Evolutionary conservation across 2,113 vertebrate genomes (phyloP).

Genomic region (Cairina moschata): DNA sequence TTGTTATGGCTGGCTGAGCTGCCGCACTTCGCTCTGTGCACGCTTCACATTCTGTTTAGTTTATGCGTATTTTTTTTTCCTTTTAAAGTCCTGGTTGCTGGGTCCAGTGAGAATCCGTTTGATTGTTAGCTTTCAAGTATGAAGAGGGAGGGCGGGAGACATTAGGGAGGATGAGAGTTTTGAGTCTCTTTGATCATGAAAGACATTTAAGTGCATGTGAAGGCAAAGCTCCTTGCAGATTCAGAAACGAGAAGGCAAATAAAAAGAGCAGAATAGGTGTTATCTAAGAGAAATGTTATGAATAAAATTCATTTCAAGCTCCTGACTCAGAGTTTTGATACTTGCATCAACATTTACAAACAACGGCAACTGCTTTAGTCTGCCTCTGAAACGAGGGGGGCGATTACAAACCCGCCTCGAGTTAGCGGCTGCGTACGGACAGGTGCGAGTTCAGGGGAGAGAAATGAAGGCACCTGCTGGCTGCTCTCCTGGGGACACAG

Average conservation of each 20-base stretch:
- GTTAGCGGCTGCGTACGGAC: rapidly evolving
- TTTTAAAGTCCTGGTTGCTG: neutral
- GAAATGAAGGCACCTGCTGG: neutral
- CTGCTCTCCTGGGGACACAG: rapidly evolving
- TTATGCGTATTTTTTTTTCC: no score
- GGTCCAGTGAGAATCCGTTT: neutral
- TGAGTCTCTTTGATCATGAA: neutral
- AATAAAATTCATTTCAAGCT: neutral
- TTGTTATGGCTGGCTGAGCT: rapidly evolving
- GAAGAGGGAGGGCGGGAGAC: neutral
- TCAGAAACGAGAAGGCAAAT: neutral
- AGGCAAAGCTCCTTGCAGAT: neutral
- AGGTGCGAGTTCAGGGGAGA: neutral
- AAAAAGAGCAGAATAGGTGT: neutral
- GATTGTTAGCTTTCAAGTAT: neutral
- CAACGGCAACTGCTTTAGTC: rapidly evolving
- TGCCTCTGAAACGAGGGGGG: neutral
- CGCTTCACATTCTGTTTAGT: neutral
- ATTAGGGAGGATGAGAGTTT: neutral
- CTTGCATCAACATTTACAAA: neutral
- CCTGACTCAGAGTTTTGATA: neutral
- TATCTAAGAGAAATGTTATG: neutral
- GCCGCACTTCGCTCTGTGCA: rapidly evolving
- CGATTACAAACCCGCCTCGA: rapidly evolving
- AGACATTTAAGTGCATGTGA: neutral